A percentile compares a stretch with the other conserved stretches of the same genome.
Conservation (phyloP, 1,140 invertebrate genomes). For the Meloidogyne floridensis region DNA sequence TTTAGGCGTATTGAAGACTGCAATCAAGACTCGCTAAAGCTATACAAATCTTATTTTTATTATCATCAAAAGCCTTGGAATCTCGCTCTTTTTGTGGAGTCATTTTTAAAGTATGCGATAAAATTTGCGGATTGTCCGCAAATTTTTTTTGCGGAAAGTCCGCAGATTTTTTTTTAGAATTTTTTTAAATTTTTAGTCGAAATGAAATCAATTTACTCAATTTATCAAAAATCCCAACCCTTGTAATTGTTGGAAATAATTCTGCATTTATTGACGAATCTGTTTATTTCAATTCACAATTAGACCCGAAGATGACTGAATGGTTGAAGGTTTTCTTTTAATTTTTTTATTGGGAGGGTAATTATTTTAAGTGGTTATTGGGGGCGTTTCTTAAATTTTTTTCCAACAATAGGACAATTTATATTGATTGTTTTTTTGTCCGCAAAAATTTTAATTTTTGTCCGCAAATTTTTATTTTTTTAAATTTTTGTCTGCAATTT, state of each 20-base stretch:
- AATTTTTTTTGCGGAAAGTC: too few relatives aligned
- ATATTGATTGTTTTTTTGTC: too few relatives aligned
- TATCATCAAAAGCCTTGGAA: constrained; percentile 89
- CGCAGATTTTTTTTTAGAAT: constrained; percentile 11
- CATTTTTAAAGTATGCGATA: constrained; percentile 75
- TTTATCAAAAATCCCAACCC: constrained; percentile 74
- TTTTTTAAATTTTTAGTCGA: constrained; percentile 38
- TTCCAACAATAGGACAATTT: too few relatives aligned
- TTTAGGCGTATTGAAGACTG: constrained; percentile 74
- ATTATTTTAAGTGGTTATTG: neutral
- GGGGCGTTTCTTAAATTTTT: neutral
- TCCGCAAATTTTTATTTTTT: too few relatives aligned
- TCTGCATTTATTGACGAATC: constrained; percentile 96
- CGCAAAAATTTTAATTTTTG: too few relatives aligned
- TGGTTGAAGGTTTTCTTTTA: constrained; percentile 84
- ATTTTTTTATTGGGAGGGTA: neutral
- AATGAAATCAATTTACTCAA: constrained; percentile 35
- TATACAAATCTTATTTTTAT: constrained; percentile 75
- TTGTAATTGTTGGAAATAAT: constrained; percentile 88
- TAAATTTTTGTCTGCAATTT: too few relatives aligned
- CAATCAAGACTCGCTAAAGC: constrained; percentile 71
- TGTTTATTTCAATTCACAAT: constrained; percentile 90
- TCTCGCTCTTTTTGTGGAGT: constrained; percentile 89
- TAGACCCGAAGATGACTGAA: constrained; percentile 91
- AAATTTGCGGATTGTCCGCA: too few relatives aligned